Evolutionary conservation across 2,113 vertebrate genomes (phyloP).

Genomic region (Procavia capensis): DNA sequence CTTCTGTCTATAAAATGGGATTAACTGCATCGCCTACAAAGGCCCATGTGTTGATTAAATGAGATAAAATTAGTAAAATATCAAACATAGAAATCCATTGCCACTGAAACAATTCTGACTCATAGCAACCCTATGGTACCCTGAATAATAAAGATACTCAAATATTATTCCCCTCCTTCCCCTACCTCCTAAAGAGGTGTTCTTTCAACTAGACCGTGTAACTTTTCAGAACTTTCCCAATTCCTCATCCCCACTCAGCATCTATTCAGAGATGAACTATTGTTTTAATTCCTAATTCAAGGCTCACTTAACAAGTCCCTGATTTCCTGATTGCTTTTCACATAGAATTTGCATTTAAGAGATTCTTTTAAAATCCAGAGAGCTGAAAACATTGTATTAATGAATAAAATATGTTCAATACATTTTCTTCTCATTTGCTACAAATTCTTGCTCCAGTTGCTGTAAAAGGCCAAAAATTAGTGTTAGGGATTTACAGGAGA

Average conservation of each 20-base stretch:
- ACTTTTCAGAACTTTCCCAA: not conserved
- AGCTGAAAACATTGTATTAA: conserved; percentile 65
- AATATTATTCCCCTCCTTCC: not conserved
- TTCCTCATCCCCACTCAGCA: not conserved
- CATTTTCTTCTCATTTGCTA: conserved; percentile 58
- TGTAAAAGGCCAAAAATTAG: conserved; percentile 62
- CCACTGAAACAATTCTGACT: too few species aligned
- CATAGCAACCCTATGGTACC: too few species aligned
- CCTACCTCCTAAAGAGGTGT: not conserved
- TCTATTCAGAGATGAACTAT: not conserved
- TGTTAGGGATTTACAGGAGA: conserved; percentile 46
- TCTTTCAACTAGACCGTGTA: not conserved
- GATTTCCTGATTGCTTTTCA: conserved; percentile 62
- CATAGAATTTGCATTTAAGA: conserved; percentile 57
- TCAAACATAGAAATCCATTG: too few species aligned
- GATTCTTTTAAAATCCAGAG: conserved; percentile 61
- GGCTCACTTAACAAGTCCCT: conserved; percentile 46
- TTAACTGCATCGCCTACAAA: not conserved
- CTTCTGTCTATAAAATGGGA: conserved; percentile 19
- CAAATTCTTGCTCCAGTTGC: conserved; percentile 40
- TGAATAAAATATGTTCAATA: conserved; percentile 65
- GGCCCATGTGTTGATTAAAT: not conserved
- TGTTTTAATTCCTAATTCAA: conserved; percentile 39
- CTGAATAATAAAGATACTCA: not conserved
- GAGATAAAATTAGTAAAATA: not conserved